These are phyloP conservation scores for Goniozus legneri DNA, from an alignment of 1,140 invertebrate species.

Conservation along the genomic window DNA sequence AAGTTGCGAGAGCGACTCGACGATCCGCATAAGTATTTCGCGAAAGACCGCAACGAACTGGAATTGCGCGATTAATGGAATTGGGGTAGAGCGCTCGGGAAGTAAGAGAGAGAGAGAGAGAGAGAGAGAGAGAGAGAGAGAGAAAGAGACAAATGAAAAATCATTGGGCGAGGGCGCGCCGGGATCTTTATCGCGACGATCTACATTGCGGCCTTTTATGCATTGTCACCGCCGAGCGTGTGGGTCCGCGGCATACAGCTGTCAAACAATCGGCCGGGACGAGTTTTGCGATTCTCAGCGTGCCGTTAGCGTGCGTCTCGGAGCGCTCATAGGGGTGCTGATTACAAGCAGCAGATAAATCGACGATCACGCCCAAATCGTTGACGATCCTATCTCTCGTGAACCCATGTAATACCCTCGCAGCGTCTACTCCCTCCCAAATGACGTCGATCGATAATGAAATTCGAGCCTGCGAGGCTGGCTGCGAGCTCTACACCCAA, in stretches of 20 bases:
- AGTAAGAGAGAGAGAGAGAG: conserved; percentile 7
- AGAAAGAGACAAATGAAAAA: background rate
- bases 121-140: conserved; percentile 1
- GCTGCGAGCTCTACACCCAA: no score
- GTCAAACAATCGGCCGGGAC: no score
- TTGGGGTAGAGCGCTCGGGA: background rate
- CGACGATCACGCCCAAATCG: conserved; percentile 4
- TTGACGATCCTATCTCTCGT: conserved; percentile 3
- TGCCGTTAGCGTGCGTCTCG: background rate
- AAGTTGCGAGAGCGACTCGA: background rate
- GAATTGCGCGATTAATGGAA: background rate
- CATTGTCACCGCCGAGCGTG: no score
- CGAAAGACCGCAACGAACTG: background rate
- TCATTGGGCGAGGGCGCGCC: conserved; percentile 1
- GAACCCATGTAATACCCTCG: no score
- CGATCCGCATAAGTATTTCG: background rate
- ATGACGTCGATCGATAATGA: no score
- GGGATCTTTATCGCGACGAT: background rate
- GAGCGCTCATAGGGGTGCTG: background rate
- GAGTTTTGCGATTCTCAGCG: no score
- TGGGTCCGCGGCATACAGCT: no score
- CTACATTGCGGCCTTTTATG: no score
- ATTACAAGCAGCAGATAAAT: conserved; percentile 4
- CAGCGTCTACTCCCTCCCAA: no score
- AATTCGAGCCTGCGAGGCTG: no score